phyloP scores from a whole-genome alignment of 2,797 vertebrate species.

The Manis crassicaudata region DNA sequence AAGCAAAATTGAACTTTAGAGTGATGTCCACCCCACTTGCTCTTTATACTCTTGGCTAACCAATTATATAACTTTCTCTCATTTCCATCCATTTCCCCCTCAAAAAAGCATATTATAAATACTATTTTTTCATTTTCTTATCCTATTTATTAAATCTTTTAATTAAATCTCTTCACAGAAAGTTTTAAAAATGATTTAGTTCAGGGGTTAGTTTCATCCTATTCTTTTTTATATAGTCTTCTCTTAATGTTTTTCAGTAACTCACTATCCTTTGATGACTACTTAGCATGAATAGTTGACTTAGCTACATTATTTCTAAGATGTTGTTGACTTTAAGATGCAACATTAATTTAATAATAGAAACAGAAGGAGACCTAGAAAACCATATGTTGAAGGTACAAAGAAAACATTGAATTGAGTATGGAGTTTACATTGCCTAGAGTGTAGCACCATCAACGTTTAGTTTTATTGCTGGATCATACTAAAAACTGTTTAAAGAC shows the following conservation, averaged over 20 bases:
- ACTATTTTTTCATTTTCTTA: not conserved
- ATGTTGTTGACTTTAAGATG: conserved; percentile 35
- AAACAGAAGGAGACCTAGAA: not conserved
- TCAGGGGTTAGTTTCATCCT: not conserved
- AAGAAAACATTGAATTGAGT: not conserved
- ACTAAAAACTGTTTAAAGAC: conserved; percentile 19
- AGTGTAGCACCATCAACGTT: conserved; percentile 13
- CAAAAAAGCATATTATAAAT: not conserved
- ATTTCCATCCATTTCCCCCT: not conserved
- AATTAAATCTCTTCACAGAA: conserved; percentile 18
- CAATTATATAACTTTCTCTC: not conserved
- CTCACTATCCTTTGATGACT: conserved; percentile 28
- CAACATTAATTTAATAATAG: conserved; percentile 23
- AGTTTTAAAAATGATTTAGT: conserved; percentile 23
- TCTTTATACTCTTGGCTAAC: not conserved
- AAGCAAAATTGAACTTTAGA: not conserved
- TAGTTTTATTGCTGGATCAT: conserved; percentile 39
- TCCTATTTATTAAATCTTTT: conserved; percentile 3
- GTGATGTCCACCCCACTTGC: not conserved
- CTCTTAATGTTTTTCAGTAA: conserved; percentile 23
- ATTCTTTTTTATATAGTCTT: not conserved
- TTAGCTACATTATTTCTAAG: not conserved
- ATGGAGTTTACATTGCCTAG: not conserved
- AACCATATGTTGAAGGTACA: not conserved
- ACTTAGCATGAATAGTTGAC: conserved; percentile 33